Conservation (phyloP, 2,797 vertebrate genomes). For the Benthosema pterotum region DNA sequence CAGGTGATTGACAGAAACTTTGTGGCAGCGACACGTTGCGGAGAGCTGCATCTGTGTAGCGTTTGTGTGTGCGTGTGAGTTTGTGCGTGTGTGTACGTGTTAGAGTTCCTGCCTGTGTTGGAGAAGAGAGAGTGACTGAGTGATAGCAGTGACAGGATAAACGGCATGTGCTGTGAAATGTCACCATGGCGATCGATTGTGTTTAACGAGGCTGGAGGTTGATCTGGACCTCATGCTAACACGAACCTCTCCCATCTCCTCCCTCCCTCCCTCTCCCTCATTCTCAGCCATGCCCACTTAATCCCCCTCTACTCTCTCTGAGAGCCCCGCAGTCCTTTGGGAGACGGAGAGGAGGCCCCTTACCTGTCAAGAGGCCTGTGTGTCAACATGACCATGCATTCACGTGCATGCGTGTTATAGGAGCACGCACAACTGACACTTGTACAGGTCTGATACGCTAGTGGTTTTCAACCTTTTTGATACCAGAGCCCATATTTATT, state of each 20-base stretch:
- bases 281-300: conserved; percentile 34
- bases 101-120: conserved; percentile 33
- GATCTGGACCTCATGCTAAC: conserved; percentile 80
- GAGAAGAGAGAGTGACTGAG: conserved; percentile 51
- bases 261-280: conserved; percentile 24
- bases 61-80: neutral
- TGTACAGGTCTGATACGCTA: neutral
- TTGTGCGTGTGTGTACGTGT: conserved; percentile 22
- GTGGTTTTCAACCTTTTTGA: too few species aligned
- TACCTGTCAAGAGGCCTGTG: conserved; percentile 70
- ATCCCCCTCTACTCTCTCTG: conserved; percentile 65
- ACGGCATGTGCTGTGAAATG: conserved; percentile 80
- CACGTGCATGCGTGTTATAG: conserved; percentile 14
- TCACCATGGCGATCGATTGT: conserved; percentile 80
- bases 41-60: conserved; percentile 12
- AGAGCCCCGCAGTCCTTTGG: conserved; percentile 53
- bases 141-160: conserved; percentile 77
- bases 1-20: conserved; percentile 34
- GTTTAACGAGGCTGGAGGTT: conserved; percentile 82
- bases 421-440: conserved; percentile 6
- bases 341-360: conserved; percentile 53
- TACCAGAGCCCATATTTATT: too few species aligned
- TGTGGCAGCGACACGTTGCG: conserved; percentile 35
- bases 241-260: conserved; percentile 57
- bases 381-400: conserved; percentile 11